Evolutionary conservation across 1,140 invertebrate genomes (phyloP), one percentile per base, ranked within the genome.

Genomic region (Chironomus tepperi): DNA sequence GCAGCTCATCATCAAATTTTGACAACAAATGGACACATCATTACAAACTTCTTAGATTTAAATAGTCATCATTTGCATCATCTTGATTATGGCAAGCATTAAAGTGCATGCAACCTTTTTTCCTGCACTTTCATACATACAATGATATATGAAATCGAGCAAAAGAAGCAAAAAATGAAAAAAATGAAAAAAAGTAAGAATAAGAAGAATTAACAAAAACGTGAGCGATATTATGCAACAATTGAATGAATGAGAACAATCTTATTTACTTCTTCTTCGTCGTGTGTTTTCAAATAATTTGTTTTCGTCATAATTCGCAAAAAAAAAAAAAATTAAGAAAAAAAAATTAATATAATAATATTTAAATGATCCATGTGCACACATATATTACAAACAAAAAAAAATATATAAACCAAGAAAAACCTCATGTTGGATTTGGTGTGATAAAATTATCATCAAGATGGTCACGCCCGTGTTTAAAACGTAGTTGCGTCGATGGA

Each of bases 61-160:
- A 70, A 70, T 21, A 70, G 19, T 21, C 65, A 70, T 70, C 65
- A 70, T 70, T 70, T 70, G 65, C 65, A 70, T 70, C 65, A 70
- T 70, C 16, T 70, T 70, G 65, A 70, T 70, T 70, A 70, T 70
- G 65, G 65, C 65, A 70, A 70, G 65, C 65, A 70, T 70, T 70
- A 70, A 70, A 70, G 16, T 70, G 10, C 16, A 70, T 70, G 24
- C 24, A 5, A 34, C 24, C 5, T 34, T 34, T 34, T 34, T 34
- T 34, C 24, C 24, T 70, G 65, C 65, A 19, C 18, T 12, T n/a
- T 12, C n/a, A 57, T 57, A 57, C 47, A 57, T 57, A 57, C 47
- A n/a, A 57, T 57, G 47, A n/a, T n/a, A 57, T n/a, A 57, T 57
- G 47, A 57, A 34, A 57, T 57, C n/a, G 47, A 57, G 12, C n/a